Percentiles rank a stretch among this genome's conserved stretches.
Conservation (phyloP, 2,888 invertebrate genomes). For the Trachelus troglodyta region DNA sequence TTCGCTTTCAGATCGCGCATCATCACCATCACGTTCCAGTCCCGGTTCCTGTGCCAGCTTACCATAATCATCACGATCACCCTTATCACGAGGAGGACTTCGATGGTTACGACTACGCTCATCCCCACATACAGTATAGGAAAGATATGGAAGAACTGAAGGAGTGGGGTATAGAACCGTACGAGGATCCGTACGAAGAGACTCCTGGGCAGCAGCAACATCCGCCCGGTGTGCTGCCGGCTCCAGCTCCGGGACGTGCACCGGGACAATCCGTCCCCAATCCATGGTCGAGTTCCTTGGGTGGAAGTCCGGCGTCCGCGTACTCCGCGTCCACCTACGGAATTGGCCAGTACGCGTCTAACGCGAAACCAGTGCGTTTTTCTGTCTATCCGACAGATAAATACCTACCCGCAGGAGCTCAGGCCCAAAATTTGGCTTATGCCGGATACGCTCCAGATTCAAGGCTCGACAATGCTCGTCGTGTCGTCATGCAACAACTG, state of each 20-base stretch:
- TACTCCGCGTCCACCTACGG: constrained; percentile 34
- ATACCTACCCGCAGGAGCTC: constrained; percentile 30
- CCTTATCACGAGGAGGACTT: constrained; percentile 56
- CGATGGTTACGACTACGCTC: constrained; percentile 58
- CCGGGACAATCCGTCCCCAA: constrained; percentile 20
- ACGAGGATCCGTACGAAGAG: constrained; percentile 50
- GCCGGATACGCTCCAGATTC: constrained; percentile 50
- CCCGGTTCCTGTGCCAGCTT: constrained; percentile 59
- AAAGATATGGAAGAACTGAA: constrained; percentile 61
- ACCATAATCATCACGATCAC: constrained; percentile 49
- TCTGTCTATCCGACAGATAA: constrained; percentile 19
- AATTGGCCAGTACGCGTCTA: constrained; percentile 39
- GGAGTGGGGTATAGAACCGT: constrained; percentile 62
- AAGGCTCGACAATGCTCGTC: constrained; percentile 39
- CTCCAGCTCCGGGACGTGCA: constrained; percentile 27
- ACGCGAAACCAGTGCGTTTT: constrained; percentile 34
- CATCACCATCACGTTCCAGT: constrained; percentile 75
- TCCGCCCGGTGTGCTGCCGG: constrained; percentile 12
- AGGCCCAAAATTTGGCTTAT: constrained; percentile 55
- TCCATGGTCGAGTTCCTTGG: constrained; percentile 12
- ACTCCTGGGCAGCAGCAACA: constrained; percentile 12
- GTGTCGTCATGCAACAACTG: constrained; percentile 26
- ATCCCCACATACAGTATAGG: constrained; percentile 60
- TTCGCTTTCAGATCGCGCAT: constrained; percentile 74
- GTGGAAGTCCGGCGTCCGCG: not conserved